A percentile compares a stretch with the other conserved stretches of the same genome.
Conservation (phyloP, 2,888 invertebrate genomes). For the Zaprionus bogoriensis region DNA sequence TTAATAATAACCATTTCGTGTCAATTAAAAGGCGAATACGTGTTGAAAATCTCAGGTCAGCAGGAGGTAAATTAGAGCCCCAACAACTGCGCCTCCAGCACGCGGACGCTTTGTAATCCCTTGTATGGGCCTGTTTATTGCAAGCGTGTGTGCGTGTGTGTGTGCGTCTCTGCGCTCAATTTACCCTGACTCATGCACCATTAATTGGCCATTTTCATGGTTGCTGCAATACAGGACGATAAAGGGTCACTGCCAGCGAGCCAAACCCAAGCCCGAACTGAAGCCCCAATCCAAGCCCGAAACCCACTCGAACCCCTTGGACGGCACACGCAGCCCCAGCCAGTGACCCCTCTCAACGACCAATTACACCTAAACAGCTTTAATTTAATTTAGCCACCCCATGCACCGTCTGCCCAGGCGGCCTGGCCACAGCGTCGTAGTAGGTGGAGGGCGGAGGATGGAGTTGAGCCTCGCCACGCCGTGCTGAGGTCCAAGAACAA, state of each 20-base stretch:
- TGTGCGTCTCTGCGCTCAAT: constrained; percentile 59
- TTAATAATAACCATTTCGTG: constrained; percentile 52
- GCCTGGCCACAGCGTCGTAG: constrained; percentile 2
- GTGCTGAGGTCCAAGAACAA: constrained; percentile 56
- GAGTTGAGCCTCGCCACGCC: too few species aligned
- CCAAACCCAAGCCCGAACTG: too few species aligned
- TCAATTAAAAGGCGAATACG: constrained; percentile 53
- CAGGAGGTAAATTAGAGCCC: constrained; percentile 10
- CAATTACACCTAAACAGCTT: constrained; percentile 79
- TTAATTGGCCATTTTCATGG: constrained; percentile 75
- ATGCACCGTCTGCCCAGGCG: constrained; percentile 29
- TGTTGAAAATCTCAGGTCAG: constrained; percentile 28
- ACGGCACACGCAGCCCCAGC: constrained; percentile 7
- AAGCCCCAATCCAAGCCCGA: too few species aligned
- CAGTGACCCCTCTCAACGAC: constrained; percentile 70
- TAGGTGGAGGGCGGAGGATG: too few species aligned
- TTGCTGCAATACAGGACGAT: constrained; percentile 56
- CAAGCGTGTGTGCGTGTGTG: constrained; percentile 21
- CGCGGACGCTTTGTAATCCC: constrained; percentile 38
- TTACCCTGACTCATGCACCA: constrained; percentile 73
- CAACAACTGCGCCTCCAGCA: background rate
- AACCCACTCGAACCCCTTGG: constrained; percentile 35
- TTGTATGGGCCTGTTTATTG: constrained; percentile 50
- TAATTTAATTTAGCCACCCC: constrained; percentile 71
- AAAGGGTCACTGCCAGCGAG: constrained; percentile 66